Base-by-base conservation (phyloP, 1,140 invertebrate genomes). In the Caenorhabditis inopinata region DNA sequence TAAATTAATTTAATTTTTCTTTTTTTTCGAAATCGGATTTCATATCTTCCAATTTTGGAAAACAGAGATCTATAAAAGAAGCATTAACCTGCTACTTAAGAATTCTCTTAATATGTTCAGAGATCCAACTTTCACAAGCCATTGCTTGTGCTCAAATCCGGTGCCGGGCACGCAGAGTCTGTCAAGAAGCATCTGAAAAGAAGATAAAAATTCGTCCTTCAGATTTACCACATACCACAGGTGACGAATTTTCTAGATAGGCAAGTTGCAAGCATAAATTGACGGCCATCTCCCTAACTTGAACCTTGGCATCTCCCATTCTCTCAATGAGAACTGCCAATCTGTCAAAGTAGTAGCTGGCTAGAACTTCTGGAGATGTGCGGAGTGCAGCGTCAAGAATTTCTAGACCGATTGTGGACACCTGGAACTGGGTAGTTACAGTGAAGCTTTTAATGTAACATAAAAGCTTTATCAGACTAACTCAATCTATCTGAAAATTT, bases 61-160 rank as follows among this genome's bases (percentile, higher is more conserved):
- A 42, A 7, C 14, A n/a, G n/a, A n/a, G n/a, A n/a, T n/a, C n/a
- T n/a, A n/a, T n/a, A n/a, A n/a, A 5, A 42, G 38, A 42, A 42
- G 38, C 14, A 7, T 25, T 21, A 4, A 68, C 58, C 58, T 68
- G 9, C 32, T 38, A 68, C 58, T 68, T 32, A 68, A 42, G 38
- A 68, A 68, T 9, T 68, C 58, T 68, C 58, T 38, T 18, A 68
- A 21, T 38, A 68, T 68, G 27, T 68, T 68, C 29, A 68, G n/a
- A 12, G 58, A 68, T 18, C 58, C 58, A 68, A 68, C 58, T 68
- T 68, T 68, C 5, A 68, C 58, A 0, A 68, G 58, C 58, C 58
- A 68, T 9, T 68, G 58, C 12, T 68, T 68, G 32, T 68, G 58
- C 25, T 68, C 32, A 14, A 68, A 68, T 21, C 58, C 58, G 12